These are phyloP conservation scores for Tachina grossa DNA, from an alignment of 2,888 invertebrate species.

Conservation along the genomic window DNA sequence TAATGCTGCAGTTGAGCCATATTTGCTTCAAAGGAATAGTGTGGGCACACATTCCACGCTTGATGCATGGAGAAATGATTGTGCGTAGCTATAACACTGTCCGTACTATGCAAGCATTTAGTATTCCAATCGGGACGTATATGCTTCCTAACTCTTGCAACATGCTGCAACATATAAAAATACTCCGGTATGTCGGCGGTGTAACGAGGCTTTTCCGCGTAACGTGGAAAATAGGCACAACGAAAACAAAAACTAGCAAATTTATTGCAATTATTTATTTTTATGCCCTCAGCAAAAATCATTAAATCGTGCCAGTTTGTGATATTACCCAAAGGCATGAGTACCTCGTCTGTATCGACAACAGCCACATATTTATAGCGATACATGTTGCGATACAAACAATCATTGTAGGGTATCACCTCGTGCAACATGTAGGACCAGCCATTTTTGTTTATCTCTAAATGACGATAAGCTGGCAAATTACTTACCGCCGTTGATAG, in stretches of 20 bases:
- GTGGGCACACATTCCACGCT: slow-evolving; percentile 90
- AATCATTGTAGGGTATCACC: slow-evolving; percentile 97
- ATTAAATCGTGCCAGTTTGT: slow-evolving; percentile 90
- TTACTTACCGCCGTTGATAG: slow-evolving; percentile 94
- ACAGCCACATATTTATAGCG: slow-evolving; percentile 93
- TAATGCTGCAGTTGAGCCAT: slow-evolving; percentile 96
- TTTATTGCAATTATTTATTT: slow-evolving; percentile 84
- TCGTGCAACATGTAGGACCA: slow-evolving; percentile 96
- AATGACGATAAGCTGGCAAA: slow-evolving; percentile 91
- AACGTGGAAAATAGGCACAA: slow-evolving; percentile 95
- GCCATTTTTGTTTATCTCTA: slow-evolving; percentile 92
- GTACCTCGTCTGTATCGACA: slow-evolving; percentile 96
- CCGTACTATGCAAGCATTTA: slow-evolving; percentile 96
- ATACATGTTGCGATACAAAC: slow-evolving; percentile 95
- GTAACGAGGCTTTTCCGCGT: slow-evolving; percentile 85
- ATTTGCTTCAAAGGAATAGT: slow-evolving; percentile 90
- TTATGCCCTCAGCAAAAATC: slow-evolving; percentile 86
- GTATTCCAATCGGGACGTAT: slow-evolving; percentile 90
- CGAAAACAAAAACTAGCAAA: slow-evolving; percentile 90
- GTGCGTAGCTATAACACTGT: slow-evolving; percentile 92
- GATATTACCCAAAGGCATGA: slow-evolving; percentile 90
- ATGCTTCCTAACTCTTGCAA: slow-evolving; percentile 85
- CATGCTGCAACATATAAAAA: slow-evolving; percentile 96
- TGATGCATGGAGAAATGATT: slow-evolving; percentile 95
- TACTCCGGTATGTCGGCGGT: slow-evolving; percentile 89